Evolutionary conservation across 2,113 vertebrate species (phyloP).

Genomic region (Mola mola): DNA sequence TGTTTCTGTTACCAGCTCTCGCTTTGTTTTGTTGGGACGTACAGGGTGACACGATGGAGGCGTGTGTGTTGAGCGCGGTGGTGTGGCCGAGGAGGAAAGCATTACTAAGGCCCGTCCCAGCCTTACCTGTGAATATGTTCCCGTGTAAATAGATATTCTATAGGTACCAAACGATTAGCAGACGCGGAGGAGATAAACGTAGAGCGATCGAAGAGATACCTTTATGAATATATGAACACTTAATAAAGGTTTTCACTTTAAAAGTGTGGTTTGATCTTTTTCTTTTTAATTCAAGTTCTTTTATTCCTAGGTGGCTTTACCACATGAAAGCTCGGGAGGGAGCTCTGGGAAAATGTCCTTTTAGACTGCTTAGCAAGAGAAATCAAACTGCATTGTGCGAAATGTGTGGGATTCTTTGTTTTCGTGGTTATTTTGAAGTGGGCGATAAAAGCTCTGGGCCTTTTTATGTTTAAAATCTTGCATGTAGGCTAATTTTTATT

Average conservation of each 20-base stretch:
- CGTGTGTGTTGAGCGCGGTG: too few relatives aligned
- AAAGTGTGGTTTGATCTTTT: constrained; percentile 25
- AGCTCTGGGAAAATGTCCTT: too few relatives aligned
- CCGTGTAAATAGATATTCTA: constrained; percentile 73
- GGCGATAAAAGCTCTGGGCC: too few relatives aligned
- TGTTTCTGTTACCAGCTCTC: constrained; percentile 41
- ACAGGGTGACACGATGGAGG: constrained; percentile 64
- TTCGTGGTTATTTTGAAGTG: too few relatives aligned
- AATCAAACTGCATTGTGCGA: too few relatives aligned
- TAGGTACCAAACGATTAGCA: constrained; percentile 63
- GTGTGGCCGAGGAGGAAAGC: constrained; percentile 36
- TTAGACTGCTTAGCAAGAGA: too few relatives aligned
- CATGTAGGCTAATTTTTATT: too few relatives aligned
- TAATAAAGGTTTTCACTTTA: constrained; percentile 82
- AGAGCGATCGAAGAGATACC: constrained; percentile 61
- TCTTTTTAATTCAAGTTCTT: neutral
- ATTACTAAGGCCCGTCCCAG: constrained; percentile 62
- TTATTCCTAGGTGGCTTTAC: too few relatives aligned
- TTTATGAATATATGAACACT: constrained; percentile 72
- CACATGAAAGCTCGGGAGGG: too few relatives aligned
- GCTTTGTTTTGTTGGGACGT: constrained; percentile 63
- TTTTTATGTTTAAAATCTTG: too few relatives aligned
- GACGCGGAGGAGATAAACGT: constrained; percentile 43
- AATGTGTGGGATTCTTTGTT: too few relatives aligned
- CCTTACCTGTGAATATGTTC: constrained; percentile 61